Conservation (phyloP, 2,888 invertebrate species). For the Rhogogaster chlorosoma region DNA sequence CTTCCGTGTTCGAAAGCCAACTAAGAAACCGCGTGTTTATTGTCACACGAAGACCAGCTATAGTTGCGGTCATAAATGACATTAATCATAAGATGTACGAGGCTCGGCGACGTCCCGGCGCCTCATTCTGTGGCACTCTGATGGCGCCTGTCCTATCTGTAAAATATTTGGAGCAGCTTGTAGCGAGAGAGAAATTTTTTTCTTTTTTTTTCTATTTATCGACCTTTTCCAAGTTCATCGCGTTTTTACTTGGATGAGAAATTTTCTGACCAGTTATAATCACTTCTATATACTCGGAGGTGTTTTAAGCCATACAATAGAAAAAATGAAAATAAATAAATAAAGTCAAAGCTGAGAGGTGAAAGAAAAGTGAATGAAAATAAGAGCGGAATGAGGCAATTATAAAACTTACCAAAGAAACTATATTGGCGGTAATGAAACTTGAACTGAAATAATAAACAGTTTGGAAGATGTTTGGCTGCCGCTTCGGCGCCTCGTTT, state of each 20-base stretch:
- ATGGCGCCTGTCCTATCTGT: conserved; percentile 15
- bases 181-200: background rate
- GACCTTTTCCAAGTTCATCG: background rate
- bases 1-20: background rate
- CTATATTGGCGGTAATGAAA: conserved; percentile 21
- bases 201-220: background rate
- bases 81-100: background rate
- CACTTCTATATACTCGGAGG: no score
- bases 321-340: no score
- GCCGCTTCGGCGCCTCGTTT: conserved; percentile 17
- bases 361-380: background rate
- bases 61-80: background rate
- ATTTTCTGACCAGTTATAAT: no score
- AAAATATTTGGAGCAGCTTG: background rate
- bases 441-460: conserved; percentile 47
- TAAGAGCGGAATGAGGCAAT: background rate
- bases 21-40: background rate
- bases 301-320: no score
- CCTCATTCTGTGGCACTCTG: background rate
- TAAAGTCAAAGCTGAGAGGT: background rate
- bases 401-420: background rate
- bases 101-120: conserved; percentile 28
- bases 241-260: background rate
- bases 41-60: background rate
- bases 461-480: conserved; percentile 32